phyloP scores from a whole-genome alignment of 2,797 vertebrate species.

The Argentina silus region DNA sequence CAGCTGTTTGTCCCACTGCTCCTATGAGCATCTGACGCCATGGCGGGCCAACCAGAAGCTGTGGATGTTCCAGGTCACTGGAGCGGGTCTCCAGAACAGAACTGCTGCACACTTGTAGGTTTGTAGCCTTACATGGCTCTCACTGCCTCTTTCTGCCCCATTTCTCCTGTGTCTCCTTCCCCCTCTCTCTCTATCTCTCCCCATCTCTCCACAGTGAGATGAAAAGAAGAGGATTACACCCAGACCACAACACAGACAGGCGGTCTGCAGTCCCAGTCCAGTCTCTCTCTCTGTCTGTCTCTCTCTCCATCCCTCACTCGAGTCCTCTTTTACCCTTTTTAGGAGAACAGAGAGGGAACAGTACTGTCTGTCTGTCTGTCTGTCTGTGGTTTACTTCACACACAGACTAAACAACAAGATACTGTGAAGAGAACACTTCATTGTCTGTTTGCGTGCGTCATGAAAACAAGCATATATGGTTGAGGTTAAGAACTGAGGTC shows the following conservation, averaged over 20 bases:
- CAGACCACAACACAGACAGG: background rate
- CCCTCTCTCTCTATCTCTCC: background rate
- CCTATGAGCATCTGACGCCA: background rate
- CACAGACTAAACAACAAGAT: background rate
- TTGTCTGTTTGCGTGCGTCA: background rate
- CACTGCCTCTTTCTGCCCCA: background rate
- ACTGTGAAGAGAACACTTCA: background rate
- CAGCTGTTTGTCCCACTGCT: background rate
- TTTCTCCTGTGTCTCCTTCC: background rate
- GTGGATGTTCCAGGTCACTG: conserved; percentile 7
- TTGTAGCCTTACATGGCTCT: background rate
- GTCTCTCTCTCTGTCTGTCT: background rate
- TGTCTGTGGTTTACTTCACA: conserved; percentile 1
- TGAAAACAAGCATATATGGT: no score
- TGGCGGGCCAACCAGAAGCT: background rate
- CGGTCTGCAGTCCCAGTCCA: background rate
- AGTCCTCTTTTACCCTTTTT: conserved; percentile 43
- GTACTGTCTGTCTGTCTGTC: background rate
- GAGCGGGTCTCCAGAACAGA: background rate
- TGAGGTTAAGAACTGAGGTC: no score
- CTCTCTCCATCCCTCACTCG: background rate
- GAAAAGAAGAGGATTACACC: background rate
- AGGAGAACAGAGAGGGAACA: conserved; percentile 38
- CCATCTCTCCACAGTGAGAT: background rate
- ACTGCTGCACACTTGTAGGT: background rate